phyloP scores from a whole-genome alignment of 2,888 invertebrate species.

The Xestoiulus laeticollis region DNA sequence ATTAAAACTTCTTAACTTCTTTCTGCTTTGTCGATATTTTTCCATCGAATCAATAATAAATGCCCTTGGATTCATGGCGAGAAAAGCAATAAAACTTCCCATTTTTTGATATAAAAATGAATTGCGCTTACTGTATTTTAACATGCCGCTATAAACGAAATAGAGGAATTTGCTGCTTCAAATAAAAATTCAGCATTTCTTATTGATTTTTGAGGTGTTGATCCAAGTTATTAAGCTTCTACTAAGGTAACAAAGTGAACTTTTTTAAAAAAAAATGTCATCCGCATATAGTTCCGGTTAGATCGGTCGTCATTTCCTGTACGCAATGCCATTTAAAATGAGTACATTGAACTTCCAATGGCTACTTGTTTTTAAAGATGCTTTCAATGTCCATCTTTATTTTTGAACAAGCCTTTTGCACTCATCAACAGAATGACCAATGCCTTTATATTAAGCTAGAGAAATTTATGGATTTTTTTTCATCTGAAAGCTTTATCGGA shows the following conservation, averaged over 20 bases:
- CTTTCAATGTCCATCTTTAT: too few relatives aligned
- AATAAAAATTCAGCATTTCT: neutral
- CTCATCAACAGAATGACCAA: neutral
- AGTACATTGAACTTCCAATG: too few relatives aligned
- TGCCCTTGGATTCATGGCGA: neutral
- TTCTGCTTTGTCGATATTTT: too few relatives aligned
- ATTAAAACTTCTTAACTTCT: too few relatives aligned
- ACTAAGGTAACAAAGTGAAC: too few relatives aligned
- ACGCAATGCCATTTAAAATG: too few relatives aligned
- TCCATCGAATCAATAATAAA: neutral
- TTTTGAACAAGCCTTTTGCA: neutral
- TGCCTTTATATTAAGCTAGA: neutral
- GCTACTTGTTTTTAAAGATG: too few relatives aligned
- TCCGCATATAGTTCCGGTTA: too few relatives aligned
- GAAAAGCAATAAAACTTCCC: neutral
- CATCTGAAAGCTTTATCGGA: neutral
- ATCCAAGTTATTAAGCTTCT: too few relatives aligned
- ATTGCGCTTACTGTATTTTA: neutral
- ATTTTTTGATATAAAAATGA: slow-evolving; percentile 9
- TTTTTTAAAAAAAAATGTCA: too few relatives aligned
- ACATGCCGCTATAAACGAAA: neutral
- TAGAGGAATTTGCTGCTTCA: neutral
- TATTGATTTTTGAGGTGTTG: neutral
- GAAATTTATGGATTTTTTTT: neutral
- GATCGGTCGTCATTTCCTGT: too few relatives aligned